Percentiles rank a stretch among this genome's conserved stretches.
Evolutionary conservation across 2,113 vertebrate genomes (phyloP).

Genomic region (Ploceus nigricollis): DNA sequence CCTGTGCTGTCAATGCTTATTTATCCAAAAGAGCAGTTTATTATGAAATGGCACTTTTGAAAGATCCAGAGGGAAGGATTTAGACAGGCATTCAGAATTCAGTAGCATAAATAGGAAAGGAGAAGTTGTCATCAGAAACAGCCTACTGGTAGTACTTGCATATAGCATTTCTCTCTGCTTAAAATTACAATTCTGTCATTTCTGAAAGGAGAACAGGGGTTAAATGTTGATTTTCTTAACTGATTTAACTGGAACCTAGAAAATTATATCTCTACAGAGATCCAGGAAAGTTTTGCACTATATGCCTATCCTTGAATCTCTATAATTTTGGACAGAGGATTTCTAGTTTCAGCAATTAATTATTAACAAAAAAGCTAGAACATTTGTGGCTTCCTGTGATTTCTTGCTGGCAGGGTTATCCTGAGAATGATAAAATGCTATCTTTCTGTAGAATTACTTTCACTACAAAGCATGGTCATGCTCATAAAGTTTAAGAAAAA

Average conservation of each 20-base stretch:
- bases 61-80: not conserved
- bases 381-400: not conserved
- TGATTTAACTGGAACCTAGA: not conserved
- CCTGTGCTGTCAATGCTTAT: conserved; percentile 10
- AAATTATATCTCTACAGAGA: not conserved
- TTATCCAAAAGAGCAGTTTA: conserved; percentile 9
- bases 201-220: not conserved
- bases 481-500: not conserved
- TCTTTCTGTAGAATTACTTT: not conserved
- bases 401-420: not conserved
- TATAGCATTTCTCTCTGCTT: not conserved
- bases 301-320: not conserved
- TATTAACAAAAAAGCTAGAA: not conserved
- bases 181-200: not conserved
- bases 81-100: conserved; percentile 1
- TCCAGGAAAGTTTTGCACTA: not conserved
- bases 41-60: not conserved
- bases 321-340: not conserved
- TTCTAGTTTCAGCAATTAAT: not conserved
- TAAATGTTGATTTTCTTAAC: not conserved
- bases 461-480: not conserved
- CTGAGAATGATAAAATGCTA: not conserved
- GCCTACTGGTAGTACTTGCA: not conserved
- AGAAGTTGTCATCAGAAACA: not conserved
- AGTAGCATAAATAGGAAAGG: not conserved